Evolutionary conservation across 2,797 vertebrate genomes (phyloP), one percentile per base, ranked within the genome.

Genomic region (Hippopotamyrus pictus): DNA sequence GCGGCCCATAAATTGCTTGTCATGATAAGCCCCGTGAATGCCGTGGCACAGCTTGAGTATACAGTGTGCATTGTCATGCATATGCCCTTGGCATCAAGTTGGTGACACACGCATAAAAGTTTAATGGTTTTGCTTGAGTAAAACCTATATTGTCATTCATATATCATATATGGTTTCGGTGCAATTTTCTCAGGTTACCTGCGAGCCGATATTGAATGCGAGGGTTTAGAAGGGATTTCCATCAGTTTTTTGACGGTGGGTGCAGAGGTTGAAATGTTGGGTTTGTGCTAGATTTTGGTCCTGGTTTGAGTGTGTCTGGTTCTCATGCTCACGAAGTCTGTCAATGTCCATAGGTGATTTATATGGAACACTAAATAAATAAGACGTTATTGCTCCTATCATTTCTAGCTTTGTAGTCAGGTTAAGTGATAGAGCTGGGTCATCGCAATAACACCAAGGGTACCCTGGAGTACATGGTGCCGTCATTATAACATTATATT

Each of bases 1-100:
- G 54, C 37, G 17, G 86, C 29, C 86, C 53, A 57, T 87, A 87
- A 85, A 87, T 59, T 87, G 86, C 86, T 53, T 87, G 33, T 87
- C 54, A 59, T 22, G 53, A 87, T 87, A 54, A 87, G 86, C 86
- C 37, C 86, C 22, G 37, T 59, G 33, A 57, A 51, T 44, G 29
- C 83, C 33, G 83, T 33, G 14, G 79, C 79, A 50, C 79, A 50
- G 44, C 85, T 86, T 54, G 51, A 19, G 48, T 86, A 86, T 54
- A 86, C 51, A 37, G 48, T 19, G 51, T 54, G 51, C 48, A 7
- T 86, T 86, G 85, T 86, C 51, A 86, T 86, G 48, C 51, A 37
- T 54, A 53, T 86, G 51, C 50, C 86, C 33, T 87, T 87, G 83
- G 44, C 46, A 85, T 51, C 83, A 51, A 82, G 76, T 82, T 82